These are phyloP conservation scores for Tiphia femorata DNA, from an alignment of 2,888 invertebrate species.

Conservation along the genomic window DNA sequence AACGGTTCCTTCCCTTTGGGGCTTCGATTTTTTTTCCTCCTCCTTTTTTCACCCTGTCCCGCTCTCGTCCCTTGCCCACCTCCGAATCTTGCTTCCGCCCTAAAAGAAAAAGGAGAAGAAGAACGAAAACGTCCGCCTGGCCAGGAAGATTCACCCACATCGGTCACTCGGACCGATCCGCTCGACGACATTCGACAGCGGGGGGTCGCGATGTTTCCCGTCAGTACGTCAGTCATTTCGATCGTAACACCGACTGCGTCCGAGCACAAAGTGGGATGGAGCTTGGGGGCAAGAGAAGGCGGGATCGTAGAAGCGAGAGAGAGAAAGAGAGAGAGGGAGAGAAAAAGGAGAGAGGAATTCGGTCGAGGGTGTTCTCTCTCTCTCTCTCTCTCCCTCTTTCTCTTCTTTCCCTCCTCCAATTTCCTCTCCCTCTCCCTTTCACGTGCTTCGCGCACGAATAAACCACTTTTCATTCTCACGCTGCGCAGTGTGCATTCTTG, in stretches of 20 bases:
- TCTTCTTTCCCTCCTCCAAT: slow-evolving; percentile 19
- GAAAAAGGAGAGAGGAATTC: slow-evolving; percentile 47
- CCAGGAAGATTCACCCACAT: slow-evolving; percentile 57
- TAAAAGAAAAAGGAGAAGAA: too few species aligned
- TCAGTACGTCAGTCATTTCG: slow-evolving; percentile 64
- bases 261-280: slow-evolving; percentile 11
- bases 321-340: slow-evolving; percentile 11
- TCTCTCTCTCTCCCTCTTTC: background rate
- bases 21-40: background rate
- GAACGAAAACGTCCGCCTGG: too few species aligned
- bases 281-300: too few species aligned
- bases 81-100: slow-evolving; percentile 14
- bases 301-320: slow-evolving; percentile 17
- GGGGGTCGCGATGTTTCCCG: slow-evolving; percentile 64
- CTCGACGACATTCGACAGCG: slow-evolving; percentile 63
- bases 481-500: too few species aligned
- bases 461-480: too few species aligned
- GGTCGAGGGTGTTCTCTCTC: slow-evolving; percentile 7
- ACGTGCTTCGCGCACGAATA: too few species aligned
- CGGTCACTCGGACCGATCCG: slow-evolving; percentile 59
- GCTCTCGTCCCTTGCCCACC: slow-evolving; percentile 18
- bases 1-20: too few species aligned
- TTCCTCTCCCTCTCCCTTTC: background rate
- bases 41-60: slow-evolving; percentile 16
- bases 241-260: slow-evolving; percentile 57